Evolutionary conservation across 64 coral and sea anemone species (phyloP).

Genomic region (Montipora capricornis): DNA sequence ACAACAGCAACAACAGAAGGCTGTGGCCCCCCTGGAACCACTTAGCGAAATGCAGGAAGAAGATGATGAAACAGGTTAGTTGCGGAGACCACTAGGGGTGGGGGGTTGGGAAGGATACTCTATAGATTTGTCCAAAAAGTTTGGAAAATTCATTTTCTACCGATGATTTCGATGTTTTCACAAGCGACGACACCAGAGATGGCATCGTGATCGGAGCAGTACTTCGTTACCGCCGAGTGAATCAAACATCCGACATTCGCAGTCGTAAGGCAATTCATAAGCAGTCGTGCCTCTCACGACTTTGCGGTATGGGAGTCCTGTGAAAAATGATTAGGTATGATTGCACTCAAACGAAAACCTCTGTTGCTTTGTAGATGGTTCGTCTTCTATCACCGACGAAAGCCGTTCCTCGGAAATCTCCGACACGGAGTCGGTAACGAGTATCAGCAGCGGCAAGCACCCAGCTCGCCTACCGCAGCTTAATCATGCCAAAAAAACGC

Average conservation of each 20-base stretch:
- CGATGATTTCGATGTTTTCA: no score
- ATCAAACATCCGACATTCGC: no score
- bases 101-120: no score
- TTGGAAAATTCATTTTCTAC: no score
- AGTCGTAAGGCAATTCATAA: no score
- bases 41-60: conserved; percentile 83
- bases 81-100: neutral
- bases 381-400: neutral
- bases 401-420: conserved; percentile 28
- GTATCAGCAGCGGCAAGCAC: neutral
- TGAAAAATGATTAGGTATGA: no score
- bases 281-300: no score
- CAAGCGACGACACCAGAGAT: no score
- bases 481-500: conserved; percentile 18
- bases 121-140: no score
- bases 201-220: no score
- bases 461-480: conserved; percentile 45
- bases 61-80: conserved; percentile 80
- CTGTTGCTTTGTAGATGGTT: conserved; percentile 2
- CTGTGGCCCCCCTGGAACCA: conserved; percentile 75
- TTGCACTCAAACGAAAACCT: neutral
- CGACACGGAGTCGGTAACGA: conserved; percentile 24
- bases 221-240: no score
- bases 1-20: conserved; percentile 76
- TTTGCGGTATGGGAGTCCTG: no score